Evolutionary conservation across 2,888 invertebrate species (phyloP).

Genomic region (Dryococelus australis): DNA sequence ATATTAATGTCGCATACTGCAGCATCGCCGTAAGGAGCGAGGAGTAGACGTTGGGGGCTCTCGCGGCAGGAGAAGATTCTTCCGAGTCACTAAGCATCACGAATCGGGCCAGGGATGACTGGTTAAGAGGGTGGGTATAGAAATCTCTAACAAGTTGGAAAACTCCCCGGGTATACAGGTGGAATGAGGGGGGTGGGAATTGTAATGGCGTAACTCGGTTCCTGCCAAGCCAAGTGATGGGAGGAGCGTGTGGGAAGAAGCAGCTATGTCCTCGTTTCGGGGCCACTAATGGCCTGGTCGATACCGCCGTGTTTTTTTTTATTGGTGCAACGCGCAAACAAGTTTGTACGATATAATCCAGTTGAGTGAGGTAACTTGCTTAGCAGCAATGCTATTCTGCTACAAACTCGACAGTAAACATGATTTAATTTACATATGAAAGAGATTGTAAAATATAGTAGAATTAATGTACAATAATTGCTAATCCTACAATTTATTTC

Average conservation of each 20-base stretch:
- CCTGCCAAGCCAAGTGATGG: background rate
- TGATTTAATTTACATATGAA: too few relatives aligned
- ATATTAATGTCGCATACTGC: background rate
- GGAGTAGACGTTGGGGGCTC: background rate
- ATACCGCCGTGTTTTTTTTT: too few relatives aligned
- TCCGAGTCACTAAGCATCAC: background rate
- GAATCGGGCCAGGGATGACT: background rate
- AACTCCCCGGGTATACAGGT: background rate
- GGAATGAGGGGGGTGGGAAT: background rate
- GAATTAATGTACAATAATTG: too few relatives aligned
- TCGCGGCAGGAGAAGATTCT: too few relatives aligned
- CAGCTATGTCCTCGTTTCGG: background rate
- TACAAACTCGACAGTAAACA: too few relatives aligned
- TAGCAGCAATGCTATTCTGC: too few relatives aligned
- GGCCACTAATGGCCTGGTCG: too few relatives aligned
- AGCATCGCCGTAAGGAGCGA: background rate
- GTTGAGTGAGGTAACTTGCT: too few relatives aligned
- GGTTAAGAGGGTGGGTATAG: background rate
- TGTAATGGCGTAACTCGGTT: slow-evolving; percentile 16
- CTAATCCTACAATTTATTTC: too few relatives aligned
- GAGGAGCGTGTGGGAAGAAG: background rate
- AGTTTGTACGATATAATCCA: too few relatives aligned
- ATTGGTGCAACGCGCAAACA: too few relatives aligned
- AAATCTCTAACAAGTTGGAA: slow-evolving; percentile 16
- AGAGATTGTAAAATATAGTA: too few relatives aligned